Evolutionary conservation across 2,797 vertebrate species (phyloP), one percentile per base, ranked within the genome.

Genomic region (Danio albolineatus): DNA sequence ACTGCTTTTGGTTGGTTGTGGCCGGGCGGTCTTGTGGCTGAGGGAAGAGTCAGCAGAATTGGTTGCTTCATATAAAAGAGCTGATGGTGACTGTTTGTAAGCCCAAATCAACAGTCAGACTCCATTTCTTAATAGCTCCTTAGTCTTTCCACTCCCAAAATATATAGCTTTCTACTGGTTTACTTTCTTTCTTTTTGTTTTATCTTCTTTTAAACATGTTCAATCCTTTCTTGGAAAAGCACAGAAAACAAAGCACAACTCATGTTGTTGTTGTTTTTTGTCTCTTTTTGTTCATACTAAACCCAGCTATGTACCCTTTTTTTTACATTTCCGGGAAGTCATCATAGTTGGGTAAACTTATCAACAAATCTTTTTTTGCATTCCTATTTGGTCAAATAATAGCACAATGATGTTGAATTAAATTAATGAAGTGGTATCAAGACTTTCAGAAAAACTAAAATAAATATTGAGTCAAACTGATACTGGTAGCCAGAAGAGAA

Each of bases 51-150:
- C n/a, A 53, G 73, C n/a, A n/a, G 64, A 36, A 46, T 46, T n/a
- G 0, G 10, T 44, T 65, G 61, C 2, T 10, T 62, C 75, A 54
- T 14, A 72, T 64, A 51, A 62, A 46, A 67, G 72, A 13, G 39
- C 61, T 83, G 64, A 78, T 80, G 51, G 69, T 28, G 56, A 78
- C 21, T 2, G 46, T 73, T 71, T 77, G 81, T 57, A 85, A 78
- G 64, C 44, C 64, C 78, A 75, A 80, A 80, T 81, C 81, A 38
- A 67, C 54, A 65, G n/a, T 60, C 78, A 28, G 43, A 60, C 57
- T 10, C 59, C 59, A 4, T 78, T 70, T 85, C 73, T 66, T 83
- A 78, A 85, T 85, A 79, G 75, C 2, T 61, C 65, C 10, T 3
- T 16, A 75, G 57, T 72, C 10, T 65, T 78, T 81, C 85, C 60